Base-by-base conservation (phyloP, 2,888 invertebrate species). In the Tipula unca region DNA sequence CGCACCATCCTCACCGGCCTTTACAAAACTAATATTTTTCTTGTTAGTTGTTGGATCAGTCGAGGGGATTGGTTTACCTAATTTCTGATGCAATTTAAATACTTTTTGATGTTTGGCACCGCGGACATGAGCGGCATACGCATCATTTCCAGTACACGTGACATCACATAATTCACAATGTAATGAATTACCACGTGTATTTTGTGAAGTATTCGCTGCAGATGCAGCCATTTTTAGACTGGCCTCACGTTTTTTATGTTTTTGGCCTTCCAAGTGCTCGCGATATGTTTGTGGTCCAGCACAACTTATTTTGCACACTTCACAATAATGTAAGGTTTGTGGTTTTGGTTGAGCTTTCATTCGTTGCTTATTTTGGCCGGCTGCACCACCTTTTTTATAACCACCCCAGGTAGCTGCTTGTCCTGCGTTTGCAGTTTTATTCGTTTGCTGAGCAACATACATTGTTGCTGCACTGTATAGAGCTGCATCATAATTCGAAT, bases 41-140 rank as follows among this genome's bases (percentile, higher is more conserved):
- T 92, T 92, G 87, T 98, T 92, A 88, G 98, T 96, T 87, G 97
- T 97, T 84, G 99, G 98, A 90, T 98, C 98, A 85, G 96, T 96
- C 85, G 97, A 96, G 29, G 99, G 99, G 87, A 99, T 98, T 4
- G 99, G 98, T 91, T 99, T 99, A 87, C 99, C 99, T 54, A 99
- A 93, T 92, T 97, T 97, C 86, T 98, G 98, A 91, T 99, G 99
- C 87, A 99, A 93, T 90, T 98, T 97, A 85, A 99, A 96, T 86
- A 98, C 98, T 93, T 99, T 99, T 91, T 98, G 98, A 92, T 99
- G 99, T 91, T 99, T 99, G 88, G 98, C 96, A 87, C 99, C 99
- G 86, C 98, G 94, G 88, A 99, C 97, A 91, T 99, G 99, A 84
- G 98, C 98, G 69, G 98, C 98, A 92, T 99, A 99, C 0, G 99